Evolutionary conservation across 2,113 vertebrate species (phyloP), one percentile per base, ranked within the genome.

Genomic region (Zosterops borbonicus): DNA sequence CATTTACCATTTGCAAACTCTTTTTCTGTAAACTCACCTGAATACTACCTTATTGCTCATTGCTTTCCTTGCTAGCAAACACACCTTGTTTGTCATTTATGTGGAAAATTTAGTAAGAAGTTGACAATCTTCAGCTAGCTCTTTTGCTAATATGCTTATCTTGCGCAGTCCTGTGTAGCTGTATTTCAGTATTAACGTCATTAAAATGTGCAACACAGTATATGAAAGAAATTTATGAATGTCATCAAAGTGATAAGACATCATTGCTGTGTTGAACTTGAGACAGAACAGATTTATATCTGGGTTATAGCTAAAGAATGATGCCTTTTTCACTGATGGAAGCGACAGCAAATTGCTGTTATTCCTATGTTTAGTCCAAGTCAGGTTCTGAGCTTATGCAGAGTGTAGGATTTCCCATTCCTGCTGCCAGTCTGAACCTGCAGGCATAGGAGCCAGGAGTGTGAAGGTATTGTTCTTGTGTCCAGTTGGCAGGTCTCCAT

Each of bases 201-300:
- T 68, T 73, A 80, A 91, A 92, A 50, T 50, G n/a, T 28, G 6
- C 56, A 41, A 17, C n/a, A 74, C 55, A 42, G 28, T 7, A 1
- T 75, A 55, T n/a, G 56, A 82, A 87, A 70, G 16, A 89, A 89
- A 37, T 58, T 28, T 0, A 17, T 49, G 3, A 37, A 53, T 50
- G n/a, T 67, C 31, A 29, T 29, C 0, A 0, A 42, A 46, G 12
- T 39, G 25, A 1, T 46, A 55, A 50, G 47, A 55, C 15, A 9
- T n/a, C n/a, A 18, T 37, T 78, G 25, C 18, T 46, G 6, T 55
- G 42, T 35, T 95, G 77, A 85, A 71, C 31, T 58, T 70, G 62
- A 50, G 55, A 49, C 44, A 67, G 39, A 74, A 11, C 39, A 82
- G 52, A 67, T 71, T 18, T 55, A 14, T 64, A 20, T 63, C 23